Evolutionary conservation across 2,113 vertebrate species (phyloP).

Genomic region (Callithrix jacchus): DNA sequence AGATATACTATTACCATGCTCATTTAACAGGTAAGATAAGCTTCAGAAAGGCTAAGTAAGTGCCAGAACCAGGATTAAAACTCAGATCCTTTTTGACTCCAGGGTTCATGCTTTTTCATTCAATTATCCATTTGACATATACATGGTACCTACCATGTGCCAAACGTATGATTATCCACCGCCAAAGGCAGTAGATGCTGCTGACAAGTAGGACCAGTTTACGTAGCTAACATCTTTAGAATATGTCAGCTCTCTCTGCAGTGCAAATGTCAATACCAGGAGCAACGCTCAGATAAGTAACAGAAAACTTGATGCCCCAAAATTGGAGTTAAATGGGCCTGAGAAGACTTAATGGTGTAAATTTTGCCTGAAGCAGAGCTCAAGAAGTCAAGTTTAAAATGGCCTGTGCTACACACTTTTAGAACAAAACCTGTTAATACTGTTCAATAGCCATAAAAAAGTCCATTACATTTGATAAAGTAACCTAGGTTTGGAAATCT

Average conservation of each 20-base stretch:
- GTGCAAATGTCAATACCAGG: neutral
- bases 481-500: conserved; percentile 39
- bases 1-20: neutral
- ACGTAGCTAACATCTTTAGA: neutral
- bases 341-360: neutral
- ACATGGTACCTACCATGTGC: neutral
- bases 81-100: neutral
- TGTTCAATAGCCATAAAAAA: neutral
- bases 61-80: neutral
- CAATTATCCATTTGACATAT: neutral
- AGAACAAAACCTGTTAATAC: conserved; percentile 1
- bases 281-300: neutral
- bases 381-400: conserved; percentile 13
- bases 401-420: neutral
- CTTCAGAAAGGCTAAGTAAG: neutral
- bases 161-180: neutral
- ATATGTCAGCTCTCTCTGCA: neutral
- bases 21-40: neutral
- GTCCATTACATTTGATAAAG: neutral
- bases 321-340: neutral
- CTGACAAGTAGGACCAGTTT: neutral
- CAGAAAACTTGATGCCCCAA: neutral
- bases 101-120: neutral
- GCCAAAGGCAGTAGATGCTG: neutral
- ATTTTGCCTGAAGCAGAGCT: neutral